Conservation (phyloP, 2,888 invertebrate species). For the Pollenia labialis region DNA sequence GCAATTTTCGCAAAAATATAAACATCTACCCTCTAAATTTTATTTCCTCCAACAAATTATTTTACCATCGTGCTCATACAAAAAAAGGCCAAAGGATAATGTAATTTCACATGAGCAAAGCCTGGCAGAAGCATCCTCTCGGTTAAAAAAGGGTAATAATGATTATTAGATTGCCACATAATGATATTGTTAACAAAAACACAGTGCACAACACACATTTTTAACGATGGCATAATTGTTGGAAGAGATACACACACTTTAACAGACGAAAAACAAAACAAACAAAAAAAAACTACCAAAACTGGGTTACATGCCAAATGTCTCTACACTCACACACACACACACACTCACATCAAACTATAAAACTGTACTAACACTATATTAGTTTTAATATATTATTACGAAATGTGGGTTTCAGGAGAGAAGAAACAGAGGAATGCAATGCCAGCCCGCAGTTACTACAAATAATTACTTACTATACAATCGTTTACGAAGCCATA, state of each 20-base stretch:
- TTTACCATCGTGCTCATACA: not conserved
- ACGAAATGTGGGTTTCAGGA: not conserved
- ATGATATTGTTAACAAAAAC: constrained; percentile 35
- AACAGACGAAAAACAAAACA: not conserved
- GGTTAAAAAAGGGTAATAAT: constrained; percentile 45
- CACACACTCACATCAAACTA: not conserved
- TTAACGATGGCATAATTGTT: constrained; percentile 43
- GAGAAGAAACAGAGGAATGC: not conserved
- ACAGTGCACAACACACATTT: not conserved
- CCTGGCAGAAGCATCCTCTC: not conserved
- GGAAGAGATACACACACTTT: constrained; percentile 23
- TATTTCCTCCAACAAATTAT: constrained; percentile 2
- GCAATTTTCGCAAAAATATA: not conserved
- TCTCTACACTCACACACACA: not conserved
- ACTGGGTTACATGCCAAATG: constrained; percentile 46
- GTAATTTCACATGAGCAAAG: not conserved
- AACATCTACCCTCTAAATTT: not conserved
- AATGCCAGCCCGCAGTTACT: constrained; percentile 28
- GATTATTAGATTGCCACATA: constrained; percentile 51
- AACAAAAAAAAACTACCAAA: constrained; percentile 11
- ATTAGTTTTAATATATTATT: not conserved
- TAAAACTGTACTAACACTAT: not conserved
- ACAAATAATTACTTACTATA: constrained; percentile 33
- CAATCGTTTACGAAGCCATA: constrained; percentile 46
- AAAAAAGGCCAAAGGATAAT: not conserved